Evolutionary conservation across 2,888 invertebrate species (phyloP).

Genomic region (Napeogenes sylphis): DNA sequence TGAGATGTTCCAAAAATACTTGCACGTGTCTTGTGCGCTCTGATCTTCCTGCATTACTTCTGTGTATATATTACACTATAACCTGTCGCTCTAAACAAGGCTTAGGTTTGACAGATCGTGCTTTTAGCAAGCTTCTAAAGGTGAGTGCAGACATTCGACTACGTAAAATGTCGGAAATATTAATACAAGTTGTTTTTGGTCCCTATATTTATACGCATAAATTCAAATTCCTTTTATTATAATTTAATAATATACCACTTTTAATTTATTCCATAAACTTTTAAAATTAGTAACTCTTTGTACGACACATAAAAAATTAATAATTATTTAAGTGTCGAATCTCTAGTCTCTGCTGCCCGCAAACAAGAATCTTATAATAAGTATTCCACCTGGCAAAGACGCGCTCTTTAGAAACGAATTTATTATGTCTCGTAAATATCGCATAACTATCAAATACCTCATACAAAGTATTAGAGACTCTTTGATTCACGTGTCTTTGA

Average conservation of each 20-base stretch:
- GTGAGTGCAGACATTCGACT: slow-evolving; percentile 8
- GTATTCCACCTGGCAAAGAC: slow-evolving; percentile 22
- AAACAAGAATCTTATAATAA: slow-evolving; percentile 1
- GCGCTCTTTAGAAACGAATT: slow-evolving; percentile 14
- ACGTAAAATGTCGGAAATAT: not conserved
- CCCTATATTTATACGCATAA: too few relatives aligned
- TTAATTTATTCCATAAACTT: too few relatives aligned
- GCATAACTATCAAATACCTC: slow-evolving; percentile 19
- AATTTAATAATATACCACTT: too few relatives aligned
- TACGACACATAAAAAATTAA: too few relatives aligned
- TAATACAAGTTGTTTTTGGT: too few relatives aligned
- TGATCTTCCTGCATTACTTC: slow-evolving; percentile 28
- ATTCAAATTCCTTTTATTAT: too few relatives aligned
- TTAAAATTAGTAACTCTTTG: too few relatives aligned
- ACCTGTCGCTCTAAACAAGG: slow-evolving; percentile 42
- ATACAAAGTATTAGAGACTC: slow-evolving; percentile 28
- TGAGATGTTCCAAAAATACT: slow-evolving; percentile 12
- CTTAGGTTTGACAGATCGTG: slow-evolving; percentile 33
- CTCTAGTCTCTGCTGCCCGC: not conserved
- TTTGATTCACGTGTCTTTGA: slow-evolving; percentile 14
- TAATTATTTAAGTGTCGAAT: not conserved
- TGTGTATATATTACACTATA: slow-evolving; percentile 34
- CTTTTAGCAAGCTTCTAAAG: slow-evolving; percentile 16
- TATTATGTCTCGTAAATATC: slow-evolving; percentile 22
- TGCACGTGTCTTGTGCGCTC: slow-evolving; percentile 13